Evolutionary conservation across 2,797 vertebrate genomes (phyloP), one percentile per base, ranked within the genome.

Genomic region (Melanotaenia boesemani): DNA sequence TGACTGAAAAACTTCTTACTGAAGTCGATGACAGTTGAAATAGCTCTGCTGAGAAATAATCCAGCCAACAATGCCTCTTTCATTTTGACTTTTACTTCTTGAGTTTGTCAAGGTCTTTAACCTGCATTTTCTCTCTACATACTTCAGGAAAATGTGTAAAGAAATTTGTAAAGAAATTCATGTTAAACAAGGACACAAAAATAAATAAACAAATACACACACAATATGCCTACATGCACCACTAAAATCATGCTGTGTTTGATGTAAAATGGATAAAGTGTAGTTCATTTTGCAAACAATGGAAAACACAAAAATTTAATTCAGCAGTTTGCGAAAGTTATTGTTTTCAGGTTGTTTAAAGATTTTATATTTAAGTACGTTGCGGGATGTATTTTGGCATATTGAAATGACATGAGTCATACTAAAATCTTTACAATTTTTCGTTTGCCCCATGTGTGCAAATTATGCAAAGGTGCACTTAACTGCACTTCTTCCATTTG

Each of bases 1-100:
- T 94, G 92, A 94, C 83, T 76, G 86, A 92, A 94, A 91, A 95
- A 92, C 84, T 87, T 92, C 79, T 92, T 63, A 86, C 60, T 79
- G 88, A 92, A 84, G 93, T 71, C 55, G 94, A 80, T 92, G 94
- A 94, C 92, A 95, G 93, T 86, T 84, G 59, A 91, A 92, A 93
- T 86, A 81, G 61, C 82, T 86, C 79, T 74, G 70, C 85, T 73
- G 72, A 86, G 82, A 79, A 82, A 84, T 81, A 85, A 83, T 86
- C 84, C 65, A 46, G 30, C 63, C 26, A 70, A 90, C 78, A 86
- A 84, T 56, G 75, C 39, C 24, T 62, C 41, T 65, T 54, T 84
- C 86, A 76, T 88, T 82, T 79, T 11, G 46, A 50, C 66, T 61
- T 65, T 54, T 44, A 62, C 32, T 70, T 66, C 60, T 73, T 1